phyloP scores from a whole-genome alignment of 2,113 vertebrate genomes.

The Myocastor coypus region DNA sequence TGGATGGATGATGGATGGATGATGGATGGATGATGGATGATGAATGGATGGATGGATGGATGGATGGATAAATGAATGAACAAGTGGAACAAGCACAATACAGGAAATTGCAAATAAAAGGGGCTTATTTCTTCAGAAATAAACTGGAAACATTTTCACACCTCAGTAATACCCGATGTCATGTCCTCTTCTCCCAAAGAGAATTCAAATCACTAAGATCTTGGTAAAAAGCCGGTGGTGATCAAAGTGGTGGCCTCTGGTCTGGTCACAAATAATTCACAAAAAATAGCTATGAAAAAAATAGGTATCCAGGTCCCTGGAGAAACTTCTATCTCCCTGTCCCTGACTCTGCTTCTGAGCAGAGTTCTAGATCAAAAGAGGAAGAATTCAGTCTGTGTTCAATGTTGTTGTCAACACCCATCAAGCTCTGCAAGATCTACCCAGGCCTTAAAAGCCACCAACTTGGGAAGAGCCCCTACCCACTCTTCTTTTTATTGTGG shows the following conservation, averaged over 20 bases:
- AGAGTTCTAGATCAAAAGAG: background rate
- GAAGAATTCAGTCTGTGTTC: background rate
- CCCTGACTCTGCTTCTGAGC: background rate
- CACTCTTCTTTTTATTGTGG: background rate
- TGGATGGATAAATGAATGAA: background rate
- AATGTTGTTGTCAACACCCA: background rate
- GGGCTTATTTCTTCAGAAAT: constrained; percentile 22
- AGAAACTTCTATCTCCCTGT: background rate
- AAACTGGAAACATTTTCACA: background rate
- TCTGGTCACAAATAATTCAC: constrained; percentile 36
- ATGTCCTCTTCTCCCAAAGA: background rate
- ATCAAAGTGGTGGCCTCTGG: background rate
- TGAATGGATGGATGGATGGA: background rate
- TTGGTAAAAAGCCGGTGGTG: background rate
- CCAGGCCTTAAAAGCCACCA: background rate
- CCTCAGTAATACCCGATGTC: background rate
- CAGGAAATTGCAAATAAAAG: background rate
- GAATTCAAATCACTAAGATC: background rate
- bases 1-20: background rate
- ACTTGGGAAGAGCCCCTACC: background rate
- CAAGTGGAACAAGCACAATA: background rate
- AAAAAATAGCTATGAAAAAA: background rate
- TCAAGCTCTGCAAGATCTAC: background rate
- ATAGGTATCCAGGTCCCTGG: background rate
- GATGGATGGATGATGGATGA: background rate